These are phyloP conservation scores for Natrix natrix DNA, from an alignment of 2,797 vertebrate genomes.

Conservation along the genomic window DNA sequence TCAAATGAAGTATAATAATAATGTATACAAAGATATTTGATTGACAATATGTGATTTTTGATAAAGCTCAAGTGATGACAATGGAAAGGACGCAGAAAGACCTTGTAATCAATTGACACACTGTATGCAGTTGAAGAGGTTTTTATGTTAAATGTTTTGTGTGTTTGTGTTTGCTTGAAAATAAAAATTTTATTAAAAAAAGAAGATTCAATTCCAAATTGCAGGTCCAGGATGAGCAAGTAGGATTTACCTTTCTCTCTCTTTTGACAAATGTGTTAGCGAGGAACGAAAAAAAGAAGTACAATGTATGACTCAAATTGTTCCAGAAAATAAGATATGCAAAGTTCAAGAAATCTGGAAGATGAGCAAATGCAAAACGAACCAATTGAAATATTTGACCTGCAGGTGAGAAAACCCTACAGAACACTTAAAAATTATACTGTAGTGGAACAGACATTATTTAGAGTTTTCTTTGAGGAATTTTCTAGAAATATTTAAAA, in stretches of 20 bases:
- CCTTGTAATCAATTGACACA: too few species aligned
- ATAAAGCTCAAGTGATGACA: too few species aligned
- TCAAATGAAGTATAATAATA: too few species aligned
- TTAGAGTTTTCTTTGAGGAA: background rate
- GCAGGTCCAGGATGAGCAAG: background rate
- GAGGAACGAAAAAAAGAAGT: background rate
- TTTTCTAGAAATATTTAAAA: background rate
- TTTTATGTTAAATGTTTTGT: too few species aligned
- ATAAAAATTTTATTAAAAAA: too few species aligned
- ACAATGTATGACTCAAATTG: background rate
- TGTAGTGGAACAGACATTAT: background rate
- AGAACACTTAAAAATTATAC: background rate
- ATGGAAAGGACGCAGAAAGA: too few species aligned
- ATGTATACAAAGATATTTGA: too few species aligned
- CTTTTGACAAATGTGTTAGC: background rate
- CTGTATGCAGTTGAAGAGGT: too few species aligned
- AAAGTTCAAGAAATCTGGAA: background rate
- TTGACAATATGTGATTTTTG: too few species aligned
- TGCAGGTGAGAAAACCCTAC: background rate
- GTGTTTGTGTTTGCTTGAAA: too few species aligned
- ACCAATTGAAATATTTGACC: background rate
- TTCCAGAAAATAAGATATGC: too few species aligned
- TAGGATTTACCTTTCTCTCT: background rate
- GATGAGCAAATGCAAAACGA: background rate
- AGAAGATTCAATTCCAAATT: background rate